A percentile compares a stretch with the other conserved stretches of the same genome.
Evolutionary conservation across 1,140 invertebrate species (phyloP).

Genomic region (Asobara japonica): DNA sequence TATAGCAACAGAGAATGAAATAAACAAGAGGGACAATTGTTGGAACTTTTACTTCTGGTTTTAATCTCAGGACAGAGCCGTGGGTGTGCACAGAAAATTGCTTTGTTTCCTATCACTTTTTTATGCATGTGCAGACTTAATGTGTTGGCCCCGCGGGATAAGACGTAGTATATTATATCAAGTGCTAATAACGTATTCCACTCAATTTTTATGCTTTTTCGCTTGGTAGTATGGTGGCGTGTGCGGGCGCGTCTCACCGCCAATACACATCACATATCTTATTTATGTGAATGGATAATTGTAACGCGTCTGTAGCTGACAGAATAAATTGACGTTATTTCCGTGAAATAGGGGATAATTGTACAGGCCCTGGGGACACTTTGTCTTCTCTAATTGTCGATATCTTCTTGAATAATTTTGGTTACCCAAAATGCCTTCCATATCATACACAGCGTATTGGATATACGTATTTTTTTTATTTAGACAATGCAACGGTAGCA

Average conservation of each 20-base stretch:
- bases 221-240: not conserved
- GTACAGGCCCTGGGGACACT: too few relatives aligned
- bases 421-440: too few relatives aligned
- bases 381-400: too few relatives aligned
- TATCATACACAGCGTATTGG: too few relatives aligned
- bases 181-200: conserved; percentile 37
- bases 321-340: not conserved
- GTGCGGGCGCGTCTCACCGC: conserved; percentile 31
- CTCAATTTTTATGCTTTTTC: conserved; percentile 11
- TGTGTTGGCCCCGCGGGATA: conserved; percentile 7
- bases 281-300: conserved; percentile 45
- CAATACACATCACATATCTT: conserved; percentile 18
- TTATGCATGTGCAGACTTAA: conserved; percentile 12
- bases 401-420: too few relatives aligned
- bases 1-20: not conserved
- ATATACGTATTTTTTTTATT: too few relatives aligned
- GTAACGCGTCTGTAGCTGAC: conserved; percentile 40
- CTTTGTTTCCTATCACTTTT: conserved; percentile 30
- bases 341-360: too few relatives aligned
- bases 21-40: conserved; percentile 5
- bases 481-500: conserved; percentile 76
- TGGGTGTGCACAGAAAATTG: conserved; percentile 26
- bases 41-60: conserved; percentile 9
- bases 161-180: conserved; percentile 34
- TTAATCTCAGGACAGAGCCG: not conserved